A percentile compares a stretch with the other conserved stretches of the same genome.
These are phyloP conservation scores for Peromyscus melanophrys DNA, from an alignment of 2,797 vertebrate genomes.

Conservation along the genomic window DNA sequence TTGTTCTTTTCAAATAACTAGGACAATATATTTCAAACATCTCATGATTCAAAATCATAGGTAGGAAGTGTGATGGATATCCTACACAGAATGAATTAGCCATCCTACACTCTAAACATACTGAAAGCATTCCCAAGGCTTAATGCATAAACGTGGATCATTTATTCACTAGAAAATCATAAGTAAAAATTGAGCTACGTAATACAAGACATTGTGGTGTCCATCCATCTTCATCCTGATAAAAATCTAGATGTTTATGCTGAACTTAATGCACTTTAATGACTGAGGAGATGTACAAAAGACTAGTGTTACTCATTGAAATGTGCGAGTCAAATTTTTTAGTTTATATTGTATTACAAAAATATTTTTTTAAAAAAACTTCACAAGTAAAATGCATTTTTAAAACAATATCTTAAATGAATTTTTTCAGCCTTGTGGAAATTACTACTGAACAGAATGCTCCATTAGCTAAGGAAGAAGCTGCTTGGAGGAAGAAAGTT, in stretches of 20 bases:
- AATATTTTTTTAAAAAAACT: neutral
- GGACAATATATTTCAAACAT: neutral
- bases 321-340: neutral
- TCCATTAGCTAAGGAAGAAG: neutral
- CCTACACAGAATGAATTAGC: neutral
- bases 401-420: neutral
- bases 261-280: neutral
- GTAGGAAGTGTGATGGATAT: neutral
- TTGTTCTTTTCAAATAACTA: neutral
- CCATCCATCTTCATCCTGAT: neutral
- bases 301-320: accelerated
- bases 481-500: neutral
- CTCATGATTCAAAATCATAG: neutral
- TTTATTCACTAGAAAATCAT: neutral
- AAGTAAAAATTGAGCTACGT: neutral
- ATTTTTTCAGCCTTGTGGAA: neutral
- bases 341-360: neutral
- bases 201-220: neutral
- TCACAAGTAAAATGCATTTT: neutral
- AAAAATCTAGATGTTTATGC: neutral
- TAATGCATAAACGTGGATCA: neutral
- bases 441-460: too few species aligned
- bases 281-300: neutral
- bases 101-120: neutral
- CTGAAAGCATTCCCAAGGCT: neutral